Percentiles rank a stretch among this genome's conserved stretches.
Evolutionary conservation across 2,113 vertebrate species (phyloP).

Genomic region (Colistium nudipinnis): DNA sequence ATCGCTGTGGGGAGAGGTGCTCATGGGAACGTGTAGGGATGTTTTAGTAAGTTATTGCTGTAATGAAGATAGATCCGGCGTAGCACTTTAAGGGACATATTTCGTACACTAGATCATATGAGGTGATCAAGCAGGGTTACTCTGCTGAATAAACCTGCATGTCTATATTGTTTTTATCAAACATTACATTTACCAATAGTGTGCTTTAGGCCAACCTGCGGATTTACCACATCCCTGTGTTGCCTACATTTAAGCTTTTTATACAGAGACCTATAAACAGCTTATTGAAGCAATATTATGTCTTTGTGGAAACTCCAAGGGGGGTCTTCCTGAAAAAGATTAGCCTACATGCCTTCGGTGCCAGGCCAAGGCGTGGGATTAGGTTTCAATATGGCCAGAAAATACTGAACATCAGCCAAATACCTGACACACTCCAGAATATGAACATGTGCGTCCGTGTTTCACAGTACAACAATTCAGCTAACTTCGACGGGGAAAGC

Average conservation of each 20-base stretch:
- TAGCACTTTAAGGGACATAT: slow-evolving; percentile 28
- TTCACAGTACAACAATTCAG: slow-evolving; percentile 32
- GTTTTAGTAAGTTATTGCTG: slow-evolving; percentile 28
- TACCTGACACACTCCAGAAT: slow-evolving; percentile 25
- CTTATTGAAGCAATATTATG: slow-evolving; percentile 39
- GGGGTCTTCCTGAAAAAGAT: slow-evolving; percentile 38
- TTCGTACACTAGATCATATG: slow-evolving; percentile 6
- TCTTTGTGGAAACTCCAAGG: slow-evolving; percentile 40
- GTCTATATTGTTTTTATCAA: slow-evolving; percentile 21
- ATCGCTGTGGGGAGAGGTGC: slow-evolving; percentile 10
- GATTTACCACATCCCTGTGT: background rate
- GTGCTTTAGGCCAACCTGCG: background rate
- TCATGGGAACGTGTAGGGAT: slow-evolving; percentile 58
- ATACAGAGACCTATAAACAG: slow-evolving; percentile 42
- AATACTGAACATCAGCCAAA: slow-evolving; percentile 26
- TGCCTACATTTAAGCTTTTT: slow-evolving; percentile 14
- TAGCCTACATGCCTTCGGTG: slow-evolving; percentile 23
- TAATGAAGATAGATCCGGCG: slow-evolving; percentile 34
- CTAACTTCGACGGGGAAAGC: background rate
- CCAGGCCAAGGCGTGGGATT: slow-evolving; percentile 54
- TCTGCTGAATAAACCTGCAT: background rate
- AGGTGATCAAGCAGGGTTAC: background rate
- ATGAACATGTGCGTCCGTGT: slow-evolving; percentile 18
- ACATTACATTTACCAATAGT: slow-evolving; percentile 2
- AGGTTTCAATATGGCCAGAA: slow-evolving; percentile 58